phyloP scores from a whole-genome alignment of 2,113 vertebrate genomes.

The Oreochromis tanganicae region DNA sequence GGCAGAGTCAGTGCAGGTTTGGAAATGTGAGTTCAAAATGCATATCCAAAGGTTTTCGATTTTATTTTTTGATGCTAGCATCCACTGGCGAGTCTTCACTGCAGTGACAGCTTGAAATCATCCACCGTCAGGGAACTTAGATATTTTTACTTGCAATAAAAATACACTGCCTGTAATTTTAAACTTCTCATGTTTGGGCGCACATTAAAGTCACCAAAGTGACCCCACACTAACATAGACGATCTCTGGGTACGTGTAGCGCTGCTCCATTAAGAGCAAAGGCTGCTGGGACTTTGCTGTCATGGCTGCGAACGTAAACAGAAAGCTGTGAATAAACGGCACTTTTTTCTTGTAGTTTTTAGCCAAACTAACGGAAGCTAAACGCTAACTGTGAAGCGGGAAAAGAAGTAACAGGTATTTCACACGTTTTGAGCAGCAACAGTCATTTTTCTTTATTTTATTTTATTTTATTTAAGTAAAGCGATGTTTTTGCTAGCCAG shows the following conservation, averaged over 20 bases:
- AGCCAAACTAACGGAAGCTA: not conserved
- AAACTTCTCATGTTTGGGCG: not conserved
- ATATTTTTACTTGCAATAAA: not conserved
- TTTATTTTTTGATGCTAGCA: not conserved
- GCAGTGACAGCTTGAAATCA: not conserved
- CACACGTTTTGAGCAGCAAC: not conserved
- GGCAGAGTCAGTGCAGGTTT: not conserved
- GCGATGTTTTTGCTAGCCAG: not conserved
- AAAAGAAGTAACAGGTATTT: not conserved
- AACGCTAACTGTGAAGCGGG: not conserved
- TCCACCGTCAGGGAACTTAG: not conserved
- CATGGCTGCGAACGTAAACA: conserved; percentile 66
- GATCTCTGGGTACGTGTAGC: conserved; percentile 5
- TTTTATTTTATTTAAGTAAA: not conserved
- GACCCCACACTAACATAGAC: not conserved
- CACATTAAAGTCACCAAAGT: not conserved
- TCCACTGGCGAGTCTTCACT: not conserved
- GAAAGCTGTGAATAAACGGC: not conserved
- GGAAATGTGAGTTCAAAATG: not conserved
- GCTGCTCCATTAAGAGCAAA: not conserved
- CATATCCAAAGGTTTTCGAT: not conserved
- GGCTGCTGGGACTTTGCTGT: conserved; percentile 55
- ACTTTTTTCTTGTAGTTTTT: not conserved
- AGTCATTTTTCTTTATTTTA: not conserved
- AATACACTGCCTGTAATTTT: not conserved